Evolutionary conservation across 2,797 vertebrate genomes (phyloP).

Genomic region (Hozukius guyotensis): DNA sequence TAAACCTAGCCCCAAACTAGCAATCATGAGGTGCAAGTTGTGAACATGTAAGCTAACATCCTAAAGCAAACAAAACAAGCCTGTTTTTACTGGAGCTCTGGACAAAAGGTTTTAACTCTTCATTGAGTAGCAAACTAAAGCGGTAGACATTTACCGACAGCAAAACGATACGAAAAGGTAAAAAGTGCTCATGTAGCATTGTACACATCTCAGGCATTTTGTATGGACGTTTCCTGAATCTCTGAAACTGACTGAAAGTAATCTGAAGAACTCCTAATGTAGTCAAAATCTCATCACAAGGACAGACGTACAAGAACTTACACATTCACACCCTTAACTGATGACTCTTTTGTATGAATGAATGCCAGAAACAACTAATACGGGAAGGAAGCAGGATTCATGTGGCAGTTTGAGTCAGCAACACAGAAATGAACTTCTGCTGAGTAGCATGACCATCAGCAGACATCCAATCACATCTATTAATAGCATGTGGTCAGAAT

Average conservation of each 20-base stretch:
- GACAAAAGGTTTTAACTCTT: not conserved
- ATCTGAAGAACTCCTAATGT: not conserved
- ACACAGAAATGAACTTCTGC: constrained; percentile 16
- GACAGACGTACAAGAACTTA: not conserved
- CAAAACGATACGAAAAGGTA: not conserved
- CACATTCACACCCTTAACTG: constrained; percentile 22
- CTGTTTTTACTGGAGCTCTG: not conserved
- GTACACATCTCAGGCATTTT: not conserved
- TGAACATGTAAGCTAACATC: not conserved
- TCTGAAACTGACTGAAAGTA: not conserved
- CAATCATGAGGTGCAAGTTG: not conserved
- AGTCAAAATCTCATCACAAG: not conserved
- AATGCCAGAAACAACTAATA: constrained; percentile 19
- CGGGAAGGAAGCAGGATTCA: constrained; percentile 39
- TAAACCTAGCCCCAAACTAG: not conserved
- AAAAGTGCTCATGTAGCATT: not conserved
- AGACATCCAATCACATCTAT: constrained; percentile 14
- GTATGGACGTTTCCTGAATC: not conserved
- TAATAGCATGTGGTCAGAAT: constrained; percentile 25
- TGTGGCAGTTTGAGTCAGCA: constrained; percentile 41
- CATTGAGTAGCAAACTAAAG: not conserved
- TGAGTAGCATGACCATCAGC: constrained; percentile 10
- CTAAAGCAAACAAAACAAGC: not conserved
- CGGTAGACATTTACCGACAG: not conserved
- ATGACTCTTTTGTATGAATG: constrained; percentile 27